Evolutionary conservation across 53 echinoderm and acorn worm species (phyloP).

Genomic region (Antedon mediterranea): DNA sequence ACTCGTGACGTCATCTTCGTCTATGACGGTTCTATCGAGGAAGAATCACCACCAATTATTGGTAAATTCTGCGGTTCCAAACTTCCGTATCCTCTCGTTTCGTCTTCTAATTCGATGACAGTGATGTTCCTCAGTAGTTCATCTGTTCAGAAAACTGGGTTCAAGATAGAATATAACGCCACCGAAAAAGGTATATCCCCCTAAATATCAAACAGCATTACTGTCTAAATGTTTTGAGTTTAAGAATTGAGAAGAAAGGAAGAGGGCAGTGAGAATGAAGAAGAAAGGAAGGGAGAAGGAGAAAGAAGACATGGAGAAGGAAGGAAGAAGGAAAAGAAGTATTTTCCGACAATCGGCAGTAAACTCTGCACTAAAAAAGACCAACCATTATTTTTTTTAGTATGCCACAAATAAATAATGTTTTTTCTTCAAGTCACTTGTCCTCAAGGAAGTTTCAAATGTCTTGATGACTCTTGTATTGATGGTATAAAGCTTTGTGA

Average conservation of each 20-base stretch:
- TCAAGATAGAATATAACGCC: neutral
- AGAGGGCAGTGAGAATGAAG: too few relatives aligned
- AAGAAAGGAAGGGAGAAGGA: too few relatives aligned
- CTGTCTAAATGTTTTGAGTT: too few relatives aligned
- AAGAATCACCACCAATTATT: constrained; percentile 4
- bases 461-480: constrained; percentile 2
- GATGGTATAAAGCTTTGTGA: constrained; percentile 4
- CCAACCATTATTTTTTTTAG: too few relatives aligned
- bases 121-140: constrained; percentile 2
- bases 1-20: constrained; percentile 6
- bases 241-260: too few relatives aligned
- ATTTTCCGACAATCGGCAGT: too few relatives aligned
- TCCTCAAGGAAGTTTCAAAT: constrained; percentile 4
- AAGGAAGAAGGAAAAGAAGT: too few relatives aligned
- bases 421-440: constrained; percentile 12
- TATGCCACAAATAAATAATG: too few relatives aligned
- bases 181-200: neutral
- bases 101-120: constrained; percentile 5
- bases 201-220: too few relatives aligned
- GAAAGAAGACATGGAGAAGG: too few relatives aligned
- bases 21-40: constrained; percentile 5
- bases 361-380: too few relatives aligned
- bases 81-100: constrained; percentile 16
- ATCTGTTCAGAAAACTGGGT: constrained; percentile 9
- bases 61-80: constrained; percentile 23